Base-by-base conservation (phyloP, 2,113 vertebrate species). In the Crotalus viridis region DNA sequence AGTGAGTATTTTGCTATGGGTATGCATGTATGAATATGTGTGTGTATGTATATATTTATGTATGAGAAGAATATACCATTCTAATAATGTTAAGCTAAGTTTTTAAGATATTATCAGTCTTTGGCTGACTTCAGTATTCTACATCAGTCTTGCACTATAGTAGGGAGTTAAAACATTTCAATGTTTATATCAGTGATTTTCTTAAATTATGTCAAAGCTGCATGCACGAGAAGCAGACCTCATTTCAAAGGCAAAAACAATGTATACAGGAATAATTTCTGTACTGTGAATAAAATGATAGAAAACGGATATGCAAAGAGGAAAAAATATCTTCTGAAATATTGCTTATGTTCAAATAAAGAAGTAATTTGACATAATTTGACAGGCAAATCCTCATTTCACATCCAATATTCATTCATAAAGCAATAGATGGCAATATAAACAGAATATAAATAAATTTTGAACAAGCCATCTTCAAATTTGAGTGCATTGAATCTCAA, bases 261-360 rank as follows among this genome's bases (percentile, higher is more conserved):
- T 57, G 56, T 39, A 7, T n/a, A 0, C 51, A 90, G 0, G 3
- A 94, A 89, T 90, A 26, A 9, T 33, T 95, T 92, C 59, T 4
- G 57, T 46, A 69, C 46, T 88, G 87, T 52, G 46, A 91, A 69
- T 90, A 85, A 89, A 95, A 43, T 4, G 90, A 95, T 39, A 26
- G 46, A 94, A 86, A 93, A 24, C 55, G 51, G 9, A 61, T 8
- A 91, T 56, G 24, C 54, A 57, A 64, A 39, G 74, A 54, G 90
- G 51, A 24, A 46, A 57, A 57, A 69, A 26, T 85, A 94, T 39
- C 19, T 89, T 15, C 55, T 88, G 55, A 0, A 57, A 74, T 92
- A 93, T 69, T 33, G 92, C 95, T 94, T 92, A 90, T 92, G 56
- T 93, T 93, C 69, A 94, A 93, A 94, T 93, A 61, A 21, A 26